Evolutionary conservation across 2,797 vertebrate species (phyloP).

Genomic region (Nasua narica): DNA sequence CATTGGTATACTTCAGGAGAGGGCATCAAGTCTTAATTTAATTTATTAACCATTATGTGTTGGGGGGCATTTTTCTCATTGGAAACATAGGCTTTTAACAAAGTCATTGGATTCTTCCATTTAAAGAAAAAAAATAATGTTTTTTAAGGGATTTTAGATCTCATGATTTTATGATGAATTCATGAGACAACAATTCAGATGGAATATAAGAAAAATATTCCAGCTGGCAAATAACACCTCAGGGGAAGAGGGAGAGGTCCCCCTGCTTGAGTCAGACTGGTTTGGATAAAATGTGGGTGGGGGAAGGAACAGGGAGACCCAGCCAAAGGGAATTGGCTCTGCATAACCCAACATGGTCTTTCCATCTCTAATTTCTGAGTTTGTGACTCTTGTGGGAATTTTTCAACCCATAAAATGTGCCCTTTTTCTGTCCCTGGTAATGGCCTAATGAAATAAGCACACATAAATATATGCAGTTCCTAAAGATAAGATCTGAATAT

Average conservation of each 20-base stretch:
- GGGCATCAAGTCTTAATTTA: neutral
- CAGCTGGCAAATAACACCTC: constrained; percentile 52
- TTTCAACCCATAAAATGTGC: constrained; percentile 63
- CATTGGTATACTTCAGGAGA: neutral
- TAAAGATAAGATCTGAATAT: constrained; percentile 62
- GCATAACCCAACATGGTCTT: constrained; percentile 10
- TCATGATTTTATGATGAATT: constrained; percentile 50
- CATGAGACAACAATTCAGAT: constrained; percentile 46
- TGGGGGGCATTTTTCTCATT: neutral
- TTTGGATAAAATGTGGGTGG: neutral
- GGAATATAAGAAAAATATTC: constrained; percentile 37
- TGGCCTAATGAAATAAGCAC: constrained; percentile 71
- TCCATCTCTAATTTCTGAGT: constrained; percentile 54
- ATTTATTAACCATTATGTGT: neutral
- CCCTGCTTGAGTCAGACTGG: constrained; percentile 9
- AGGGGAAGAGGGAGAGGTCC: constrained; percentile 29
- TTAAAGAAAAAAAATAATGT: neutral
- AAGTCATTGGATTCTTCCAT: neutral
- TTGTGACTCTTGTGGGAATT: constrained; percentile 70
- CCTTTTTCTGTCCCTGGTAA: constrained; percentile 60
- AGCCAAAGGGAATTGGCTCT: neutral
- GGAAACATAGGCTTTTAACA: neutral
- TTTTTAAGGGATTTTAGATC: constrained; percentile 41
- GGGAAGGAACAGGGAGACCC: neutral
- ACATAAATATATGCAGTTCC: constrained; percentile 67